Percentiles rank a stretch among this genome's conserved stretches.
phyloP scores from a whole-genome alignment of 1,140 invertebrate genomes.

The Drosophila kurseongensis region DNA sequence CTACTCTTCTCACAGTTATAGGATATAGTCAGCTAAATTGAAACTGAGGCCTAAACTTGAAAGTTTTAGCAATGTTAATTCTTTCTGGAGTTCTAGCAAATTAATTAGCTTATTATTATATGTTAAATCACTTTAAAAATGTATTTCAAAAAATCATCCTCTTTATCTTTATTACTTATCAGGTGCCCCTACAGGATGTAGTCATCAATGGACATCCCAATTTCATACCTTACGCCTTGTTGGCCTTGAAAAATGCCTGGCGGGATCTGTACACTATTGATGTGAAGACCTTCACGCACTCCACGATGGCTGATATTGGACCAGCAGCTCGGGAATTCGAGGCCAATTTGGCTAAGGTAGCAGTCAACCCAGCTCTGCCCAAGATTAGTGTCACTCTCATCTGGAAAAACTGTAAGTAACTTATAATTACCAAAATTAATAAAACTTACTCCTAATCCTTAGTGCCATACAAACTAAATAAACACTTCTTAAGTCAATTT shows the following conservation, averaged over 20 bases:
- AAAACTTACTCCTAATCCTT: no score
- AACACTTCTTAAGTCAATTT: no score
- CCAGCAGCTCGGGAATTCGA: conserved; percentile 74
- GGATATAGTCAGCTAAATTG: no score
- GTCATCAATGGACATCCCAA: conserved; percentile 83
- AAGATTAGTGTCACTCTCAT: conserved; percentile 79
- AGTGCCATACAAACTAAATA: no score
- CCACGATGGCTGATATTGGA: conserved; percentile 79
- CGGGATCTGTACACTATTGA: conserved; percentile 71
- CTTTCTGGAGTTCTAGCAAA: no score
- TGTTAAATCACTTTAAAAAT: no score
- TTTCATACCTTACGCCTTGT: conserved; percentile 81
- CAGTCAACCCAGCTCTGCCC: conserved; percentile 52
- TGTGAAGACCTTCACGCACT: conserved; percentile 81
- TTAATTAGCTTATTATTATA: no score
- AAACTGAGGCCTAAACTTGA: no score
- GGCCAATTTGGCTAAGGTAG: conserved; percentile 58
- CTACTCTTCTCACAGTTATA: no score
- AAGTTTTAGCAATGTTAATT: no score
- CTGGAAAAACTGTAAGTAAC: conserved; percentile 81
- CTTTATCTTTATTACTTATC: background rate
- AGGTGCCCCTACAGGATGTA: conserved; percentile 80
- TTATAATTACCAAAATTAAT: background rate
- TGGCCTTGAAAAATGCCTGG: conserved; percentile 82
- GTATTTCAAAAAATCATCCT: no score